These are phyloP conservation scores for Aramus guarauna DNA, from an alignment of 2,113 vertebrate species.

Conservation along the genomic window DNA sequence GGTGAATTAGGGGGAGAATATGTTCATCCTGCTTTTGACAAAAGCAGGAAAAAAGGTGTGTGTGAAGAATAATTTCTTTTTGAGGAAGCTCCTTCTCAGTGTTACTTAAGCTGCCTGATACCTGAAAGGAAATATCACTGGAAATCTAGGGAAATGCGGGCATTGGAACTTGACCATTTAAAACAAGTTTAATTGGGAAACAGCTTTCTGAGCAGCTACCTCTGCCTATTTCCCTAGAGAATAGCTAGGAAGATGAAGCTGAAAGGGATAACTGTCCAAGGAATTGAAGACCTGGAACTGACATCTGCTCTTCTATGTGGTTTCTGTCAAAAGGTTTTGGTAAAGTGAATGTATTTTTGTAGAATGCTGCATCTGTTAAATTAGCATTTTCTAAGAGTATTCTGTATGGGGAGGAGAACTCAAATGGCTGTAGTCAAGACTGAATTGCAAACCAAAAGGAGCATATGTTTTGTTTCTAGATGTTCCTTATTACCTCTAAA, in stretches of 20 bases:
- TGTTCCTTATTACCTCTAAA: neutral
- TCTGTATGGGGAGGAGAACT: neutral
- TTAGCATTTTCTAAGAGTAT: neutral
- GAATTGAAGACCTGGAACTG: neutral
- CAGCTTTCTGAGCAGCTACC: neutral
- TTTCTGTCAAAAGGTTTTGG: neutral
- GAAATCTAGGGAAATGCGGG: neutral
- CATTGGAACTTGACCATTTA: neutral
- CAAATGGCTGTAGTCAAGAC: neutral
- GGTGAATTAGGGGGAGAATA: neutral
- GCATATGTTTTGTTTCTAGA: neutral
- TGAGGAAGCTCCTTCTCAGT: neutral
- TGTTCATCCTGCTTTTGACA: neutral
- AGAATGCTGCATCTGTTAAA: neutral
- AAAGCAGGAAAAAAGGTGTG: neutral
- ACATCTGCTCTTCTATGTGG: neutral
- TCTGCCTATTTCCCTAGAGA: neutral
- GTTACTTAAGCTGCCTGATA: neutral
- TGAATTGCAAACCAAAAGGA: neutral
- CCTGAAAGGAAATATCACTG: neutral
- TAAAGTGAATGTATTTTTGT: neutral
- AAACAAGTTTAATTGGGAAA: neutral
- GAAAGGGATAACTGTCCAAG: neutral
- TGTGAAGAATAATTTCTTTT: neutral
- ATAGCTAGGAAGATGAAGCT: neutral